These are phyloP conservation scores for Typhlomys cinereus DNA, from an alignment of 2,113 vertebrate species.

Conservation along the genomic window DNA sequence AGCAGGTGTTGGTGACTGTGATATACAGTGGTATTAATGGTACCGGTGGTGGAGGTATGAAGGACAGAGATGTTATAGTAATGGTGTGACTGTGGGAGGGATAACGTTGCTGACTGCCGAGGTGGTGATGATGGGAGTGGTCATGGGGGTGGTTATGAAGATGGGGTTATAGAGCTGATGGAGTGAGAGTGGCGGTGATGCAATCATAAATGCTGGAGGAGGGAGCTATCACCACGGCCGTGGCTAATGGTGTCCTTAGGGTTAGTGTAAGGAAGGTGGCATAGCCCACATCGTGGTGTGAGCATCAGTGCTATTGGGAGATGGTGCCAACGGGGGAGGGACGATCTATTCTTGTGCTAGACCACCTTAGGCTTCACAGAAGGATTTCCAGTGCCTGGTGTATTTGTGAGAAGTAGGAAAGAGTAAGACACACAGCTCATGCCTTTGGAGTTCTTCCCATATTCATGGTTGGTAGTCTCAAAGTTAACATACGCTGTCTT, in stretches of 20 bases:
- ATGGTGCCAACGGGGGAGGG: no score
- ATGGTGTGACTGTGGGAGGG: background rate
- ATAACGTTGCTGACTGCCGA: fast-evolving
- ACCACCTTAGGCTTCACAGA: background rate
- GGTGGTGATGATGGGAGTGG: background rate
- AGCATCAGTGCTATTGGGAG: no score
- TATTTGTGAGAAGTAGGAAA: background rate
- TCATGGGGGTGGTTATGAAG: background rate
- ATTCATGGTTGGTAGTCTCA: background rate
- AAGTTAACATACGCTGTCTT: background rate
- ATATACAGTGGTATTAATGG: background rate
- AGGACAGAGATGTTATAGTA: no score
- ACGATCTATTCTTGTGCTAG: background rate
- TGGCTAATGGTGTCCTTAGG: no score
- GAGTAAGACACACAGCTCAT: background rate
- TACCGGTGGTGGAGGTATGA: background rate
- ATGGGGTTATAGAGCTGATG: no score
- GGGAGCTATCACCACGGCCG: no score
- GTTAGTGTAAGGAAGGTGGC: no score
- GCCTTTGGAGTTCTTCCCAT: background rate
- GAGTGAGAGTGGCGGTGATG: background rate
- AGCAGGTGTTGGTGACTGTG: no score
- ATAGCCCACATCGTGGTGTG: no score
- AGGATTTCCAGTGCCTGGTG: background rate
- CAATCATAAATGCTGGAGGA: background rate